Percentiles rank a stretch among this genome's conserved stretches.
phyloP scores from a whole-genome alignment of 2,113 vertebrate genomes.

The Scolopax mira region DNA sequence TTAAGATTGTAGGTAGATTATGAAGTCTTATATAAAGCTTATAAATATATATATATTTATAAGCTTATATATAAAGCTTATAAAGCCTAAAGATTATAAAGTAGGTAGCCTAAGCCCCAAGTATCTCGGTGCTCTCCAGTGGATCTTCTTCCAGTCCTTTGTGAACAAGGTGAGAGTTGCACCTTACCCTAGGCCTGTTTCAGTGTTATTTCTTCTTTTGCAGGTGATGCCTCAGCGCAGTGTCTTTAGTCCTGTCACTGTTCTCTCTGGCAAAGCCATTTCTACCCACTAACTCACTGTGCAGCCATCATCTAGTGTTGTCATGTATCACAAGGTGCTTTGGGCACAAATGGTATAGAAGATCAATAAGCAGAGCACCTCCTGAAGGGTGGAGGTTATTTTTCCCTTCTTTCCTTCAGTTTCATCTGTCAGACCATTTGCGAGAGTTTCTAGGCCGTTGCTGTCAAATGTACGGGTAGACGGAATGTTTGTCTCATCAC shows the following conservation, averaged over 20 bases:
- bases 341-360: not conserved
- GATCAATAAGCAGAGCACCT: not conserved
- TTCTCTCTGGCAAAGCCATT: not conserved
- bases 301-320: not conserved
- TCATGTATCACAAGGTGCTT: not conserved
- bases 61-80: no score
- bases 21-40: no score
- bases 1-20: not conserved
- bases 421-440: not conserved
- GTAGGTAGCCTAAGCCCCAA: not conserved
- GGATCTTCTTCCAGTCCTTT: not conserved
- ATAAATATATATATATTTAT: no score
- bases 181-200: not conserved
- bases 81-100: no score
- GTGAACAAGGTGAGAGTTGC: not conserved
- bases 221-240: not conserved
- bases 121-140: not conserved
- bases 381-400: not conserved
- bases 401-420: not conserved
- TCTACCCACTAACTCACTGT: not conserved
- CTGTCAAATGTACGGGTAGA: not conserved
- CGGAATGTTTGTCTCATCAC: not conserved
- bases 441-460: not conserved
- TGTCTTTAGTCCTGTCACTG: not conserved
- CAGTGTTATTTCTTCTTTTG: not conserved